Percentiles rank a stretch among this genome's conserved stretches.
Evolutionary conservation across 2,888 invertebrate genomes (phyloP).

Genomic region (Apamea crenata): DNA sequence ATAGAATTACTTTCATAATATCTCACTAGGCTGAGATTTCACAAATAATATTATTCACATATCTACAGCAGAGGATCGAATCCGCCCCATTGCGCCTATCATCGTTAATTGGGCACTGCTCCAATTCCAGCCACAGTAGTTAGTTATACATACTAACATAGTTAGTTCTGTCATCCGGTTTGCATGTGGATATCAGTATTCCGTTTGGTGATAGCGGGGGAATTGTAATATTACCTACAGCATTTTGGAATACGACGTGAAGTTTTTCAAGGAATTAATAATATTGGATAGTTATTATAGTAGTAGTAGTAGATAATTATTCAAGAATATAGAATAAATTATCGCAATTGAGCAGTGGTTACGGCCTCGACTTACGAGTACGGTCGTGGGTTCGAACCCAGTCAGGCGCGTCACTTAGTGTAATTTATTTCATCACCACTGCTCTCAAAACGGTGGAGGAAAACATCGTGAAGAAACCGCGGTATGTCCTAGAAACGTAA

Average conservation of each 20-base stretch:
- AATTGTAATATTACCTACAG: background rate
- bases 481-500: too few species aligned
- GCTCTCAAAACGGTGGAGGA: too few species aligned
- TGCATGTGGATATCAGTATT: conserved; percentile 4
- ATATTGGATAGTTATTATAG: background rate
- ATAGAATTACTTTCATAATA: too few species aligned
- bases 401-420: too few species aligned
- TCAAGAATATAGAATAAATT: too few species aligned
- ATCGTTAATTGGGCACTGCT: conserved; percentile 46
- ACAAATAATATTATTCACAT: conserved; percentile 6
- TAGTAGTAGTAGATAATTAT: too few species aligned
- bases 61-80: conserved; percentile 9
- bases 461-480: too few species aligned
- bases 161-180: conserved; percentile 14
- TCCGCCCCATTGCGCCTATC: conserved; percentile 30
- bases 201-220: background rate
- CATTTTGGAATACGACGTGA: too few species aligned
- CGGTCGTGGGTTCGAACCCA: too few species aligned
- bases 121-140: conserved; percentile 22
- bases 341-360: background rate
- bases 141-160: background rate
- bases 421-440: too few species aligned
- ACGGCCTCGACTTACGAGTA: too few species aligned
- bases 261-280: background rate
- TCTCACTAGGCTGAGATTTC: background rate